A percentile compares a stretch with the other conserved stretches of the same genome.
Evolutionary conservation across 2,888 invertebrate genomes (phyloP).

Genomic region (Phalera bucephala): DNA sequence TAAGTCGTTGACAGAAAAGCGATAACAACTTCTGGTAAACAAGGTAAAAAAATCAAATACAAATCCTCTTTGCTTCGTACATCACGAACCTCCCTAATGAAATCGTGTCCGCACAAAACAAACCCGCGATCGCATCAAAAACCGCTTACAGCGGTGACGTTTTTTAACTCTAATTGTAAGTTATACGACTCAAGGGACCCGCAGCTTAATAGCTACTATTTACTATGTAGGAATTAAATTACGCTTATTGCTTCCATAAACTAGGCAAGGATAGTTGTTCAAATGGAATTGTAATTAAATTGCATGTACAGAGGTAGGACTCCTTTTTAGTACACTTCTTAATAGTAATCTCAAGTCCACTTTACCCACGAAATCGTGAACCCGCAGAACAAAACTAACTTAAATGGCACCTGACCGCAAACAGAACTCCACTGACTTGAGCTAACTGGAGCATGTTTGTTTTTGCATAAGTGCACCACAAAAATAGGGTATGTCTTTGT

Average conservation of each 20-base stretch:
- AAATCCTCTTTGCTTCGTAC: conserved; percentile 43
- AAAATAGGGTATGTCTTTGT: conserved; percentile 39
- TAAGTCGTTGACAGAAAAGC: too few relatives aligned
- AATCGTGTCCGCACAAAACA: conserved; percentile 64
- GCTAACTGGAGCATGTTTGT: conserved; percentile 45
- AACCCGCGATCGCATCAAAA: conserved; percentile 65
- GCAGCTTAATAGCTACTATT: conserved; percentile 26
- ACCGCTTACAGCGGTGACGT: conserved; percentile 57
- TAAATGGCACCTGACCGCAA: conserved; percentile 30
- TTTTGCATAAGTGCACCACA: conserved; percentile 46
- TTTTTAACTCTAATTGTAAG: conserved; percentile 67
- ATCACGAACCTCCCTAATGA: conserved; percentile 58
- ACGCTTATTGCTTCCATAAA: conserved; percentile 19
- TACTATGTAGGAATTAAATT: conserved; percentile 29
- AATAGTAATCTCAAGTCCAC: too few relatives aligned
- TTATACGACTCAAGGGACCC: conserved; percentile 48
- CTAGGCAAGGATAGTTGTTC: conserved; percentile 4
- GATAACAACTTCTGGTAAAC: too few relatives aligned
- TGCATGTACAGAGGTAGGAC: too few relatives aligned
- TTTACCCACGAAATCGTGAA: too few relatives aligned
- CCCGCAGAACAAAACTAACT: conserved; percentile 15
- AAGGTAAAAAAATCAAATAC: too few relatives aligned
- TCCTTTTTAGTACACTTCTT: too few relatives aligned
- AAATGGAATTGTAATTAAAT: conserved; percentile 1
- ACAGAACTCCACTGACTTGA: conserved; percentile 15